Base-by-base conservation (phyloP, 2,797 vertebrate genomes). In the Catostomus latipinnis region DNA sequence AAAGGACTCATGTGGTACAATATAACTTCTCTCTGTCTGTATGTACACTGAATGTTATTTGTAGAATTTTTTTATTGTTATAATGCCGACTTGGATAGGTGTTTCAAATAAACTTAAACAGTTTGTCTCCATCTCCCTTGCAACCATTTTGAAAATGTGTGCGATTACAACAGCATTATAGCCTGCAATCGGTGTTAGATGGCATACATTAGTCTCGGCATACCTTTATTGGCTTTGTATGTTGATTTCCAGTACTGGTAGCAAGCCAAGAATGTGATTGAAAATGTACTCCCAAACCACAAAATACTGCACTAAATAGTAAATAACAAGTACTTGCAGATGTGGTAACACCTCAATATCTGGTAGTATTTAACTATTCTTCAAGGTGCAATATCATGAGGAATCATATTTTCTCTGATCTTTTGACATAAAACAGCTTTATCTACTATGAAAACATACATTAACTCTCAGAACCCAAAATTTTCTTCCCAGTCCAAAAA, bases 31-130 rank as follows among this genome's bases (percentile, higher is more conserved):
- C 9, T 12, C 18, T 2, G 63, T 82, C 71, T 66, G 49, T 66
- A 56, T 66, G 49, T 66, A 56, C 76, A 49, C 60, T 71, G 54
- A 78, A 68, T 72, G 45, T 71, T 34, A 57, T 74, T 80, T 58
- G 60, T 82, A 72, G 14, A 57, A 68, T 74, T 81, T 81, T 74
- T 83, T 80, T 83, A 62, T 56, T 53, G 65, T 71, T 73, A 73
- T 16, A 57, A 50, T 68, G 66, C 58, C 54, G 22, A 34, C 52
- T 66, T 58, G 13, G 50, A 61, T 10, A 74, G 16, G 16, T 82
- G 54, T 71, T 82, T 48, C 76, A 80, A 85, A 85, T 85, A 85
- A 85, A 83, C 66, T 48, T 54, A 18, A 43, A 18, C 56, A 58
- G 58, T 69, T 81, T 68, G 50, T 80, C 49, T 69, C 3, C 5